These are phyloP conservation scores for Drosophila subobscura DNA, from an alignment of 1,140 invertebrate species.

Conservation along the genomic window DNA sequence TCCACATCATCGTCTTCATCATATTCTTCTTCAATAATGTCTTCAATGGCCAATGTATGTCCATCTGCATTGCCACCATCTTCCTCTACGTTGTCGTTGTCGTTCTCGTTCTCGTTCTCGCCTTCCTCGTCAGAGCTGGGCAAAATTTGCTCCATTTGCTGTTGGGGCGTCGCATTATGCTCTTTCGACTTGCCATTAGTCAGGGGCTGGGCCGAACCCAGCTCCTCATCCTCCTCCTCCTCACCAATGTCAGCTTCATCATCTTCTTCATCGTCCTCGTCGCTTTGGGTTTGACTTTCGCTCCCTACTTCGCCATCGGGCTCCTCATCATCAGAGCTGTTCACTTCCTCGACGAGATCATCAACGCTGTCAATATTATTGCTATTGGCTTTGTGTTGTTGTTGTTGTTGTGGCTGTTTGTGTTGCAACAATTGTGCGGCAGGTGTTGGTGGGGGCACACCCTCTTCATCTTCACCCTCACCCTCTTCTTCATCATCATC, in stretches of 20 bases:
- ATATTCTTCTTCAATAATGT: slow-evolving; percentile 68
- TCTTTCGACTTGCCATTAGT: slow-evolving; percentile 39
- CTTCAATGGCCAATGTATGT: slow-evolving; percentile 45
- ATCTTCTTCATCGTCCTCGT: slow-evolving; percentile 54
- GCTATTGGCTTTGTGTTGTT: slow-evolving; percentile 9
- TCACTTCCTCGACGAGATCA: slow-evolving; percentile 51
- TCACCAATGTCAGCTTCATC: slow-evolving; percentile 33
- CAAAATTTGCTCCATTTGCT: slow-evolving; percentile 18
- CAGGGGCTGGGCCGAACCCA: slow-evolving; percentile 36
- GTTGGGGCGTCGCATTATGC: slow-evolving; percentile 10
- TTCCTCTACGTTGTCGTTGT: slow-evolving; percentile 15
- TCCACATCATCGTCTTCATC: slow-evolving; percentile 44
- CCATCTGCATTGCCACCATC: slow-evolving; percentile 20
- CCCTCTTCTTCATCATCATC: slow-evolving; percentile 19
- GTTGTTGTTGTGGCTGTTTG: slow-evolving; percentile 5
- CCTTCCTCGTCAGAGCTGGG: slow-evolving; percentile 39
- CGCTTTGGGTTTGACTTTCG: slow-evolving; percentile 24
- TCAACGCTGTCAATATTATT: slow-evolving; percentile 10
- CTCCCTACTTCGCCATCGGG: slow-evolving; percentile 24
- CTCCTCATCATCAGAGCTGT: slow-evolving; percentile 52
- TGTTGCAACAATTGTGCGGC: slow-evolving; percentile 20
- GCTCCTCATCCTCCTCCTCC: slow-evolving; percentile 39
- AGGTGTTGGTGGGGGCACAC: slow-evolving; percentile 19
- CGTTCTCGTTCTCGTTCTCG: not conserved
- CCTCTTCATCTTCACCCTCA: slow-evolving; percentile 37